Evolutionary conservation across 1,140 invertebrate species (phyloP).

Genomic region (Pollicipes pollicipes): DNA sequence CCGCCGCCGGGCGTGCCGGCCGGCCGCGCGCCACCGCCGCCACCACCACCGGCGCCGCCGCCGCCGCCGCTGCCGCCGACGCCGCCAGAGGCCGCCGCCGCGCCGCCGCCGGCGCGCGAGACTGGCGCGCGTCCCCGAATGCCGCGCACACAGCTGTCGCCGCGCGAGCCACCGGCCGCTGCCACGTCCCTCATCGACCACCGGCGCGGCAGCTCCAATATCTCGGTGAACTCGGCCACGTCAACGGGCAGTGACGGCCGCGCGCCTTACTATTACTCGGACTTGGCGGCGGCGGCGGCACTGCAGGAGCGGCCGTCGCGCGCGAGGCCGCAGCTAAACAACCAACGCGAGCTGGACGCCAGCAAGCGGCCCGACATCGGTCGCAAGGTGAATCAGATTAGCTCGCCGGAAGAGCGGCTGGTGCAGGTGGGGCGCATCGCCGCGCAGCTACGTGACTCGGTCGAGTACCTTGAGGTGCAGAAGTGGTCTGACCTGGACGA

Average conservation of each 20-base stretch:
- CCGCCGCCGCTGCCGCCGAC: no score
- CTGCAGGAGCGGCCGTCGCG: constrained; percentile 9
- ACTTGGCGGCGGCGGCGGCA: constrained; percentile 6
- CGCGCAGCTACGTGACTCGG: constrained; percentile 18
- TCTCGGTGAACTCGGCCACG: background rate
- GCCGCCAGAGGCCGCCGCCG: no score
- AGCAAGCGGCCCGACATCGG: constrained; percentile 52
- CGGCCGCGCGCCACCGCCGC: no score
- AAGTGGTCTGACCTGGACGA: constrained; percentile 20
- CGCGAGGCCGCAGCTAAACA: constrained; percentile 16
- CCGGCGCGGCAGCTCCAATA: background rate
- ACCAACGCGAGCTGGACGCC: constrained; percentile 20
- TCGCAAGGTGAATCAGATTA: constrained; percentile 57
- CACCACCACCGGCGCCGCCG: no score
- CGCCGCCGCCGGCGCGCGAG: background rate
- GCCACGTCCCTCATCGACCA: background rate
- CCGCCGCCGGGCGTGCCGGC: background rate
- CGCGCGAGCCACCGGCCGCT: no score
- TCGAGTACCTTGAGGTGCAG: constrained; percentile 18
- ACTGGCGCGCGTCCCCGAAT: background rate
- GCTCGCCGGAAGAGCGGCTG: constrained; percentile 15
- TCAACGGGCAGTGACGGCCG: constrained; percentile 4
- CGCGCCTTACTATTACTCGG: constrained; percentile 20
- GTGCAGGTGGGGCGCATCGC: constrained; percentile 22
- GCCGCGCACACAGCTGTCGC: background rate